Conservation (phyloP, 1,140 invertebrate genomes). For the Brachionus plicatilis region DNA sequence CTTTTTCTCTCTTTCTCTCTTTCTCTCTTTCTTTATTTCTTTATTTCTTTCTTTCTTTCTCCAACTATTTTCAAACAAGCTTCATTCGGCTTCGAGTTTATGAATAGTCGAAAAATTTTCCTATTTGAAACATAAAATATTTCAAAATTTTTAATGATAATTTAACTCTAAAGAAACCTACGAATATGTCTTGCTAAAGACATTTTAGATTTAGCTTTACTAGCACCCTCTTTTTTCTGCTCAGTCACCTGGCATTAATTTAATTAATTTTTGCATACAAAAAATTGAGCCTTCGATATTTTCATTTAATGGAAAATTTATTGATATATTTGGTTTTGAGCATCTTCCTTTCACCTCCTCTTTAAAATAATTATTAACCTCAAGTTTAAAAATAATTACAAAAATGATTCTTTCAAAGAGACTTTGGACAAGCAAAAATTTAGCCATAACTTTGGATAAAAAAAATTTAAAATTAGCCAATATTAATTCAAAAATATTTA, state of each 20-base stretch:
- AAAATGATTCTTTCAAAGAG: too few relatives aligned
- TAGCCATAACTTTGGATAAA: too few relatives aligned
- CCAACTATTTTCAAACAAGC: neutral
- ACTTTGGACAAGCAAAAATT: too few relatives aligned
- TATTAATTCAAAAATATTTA: too few relatives aligned
- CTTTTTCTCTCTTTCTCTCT: neutral
- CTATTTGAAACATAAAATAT: slow-evolving; percentile 7
- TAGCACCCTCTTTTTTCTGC: neutral
- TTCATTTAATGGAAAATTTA: too few relatives aligned
- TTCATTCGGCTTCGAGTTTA: neutral
- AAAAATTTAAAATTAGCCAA: too few relatives aligned
- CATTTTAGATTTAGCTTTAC: neutral
- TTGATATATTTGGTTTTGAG: too few relatives aligned
- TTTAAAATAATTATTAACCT: too few relatives aligned
- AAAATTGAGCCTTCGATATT: too few relatives aligned
- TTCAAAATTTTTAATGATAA: slow-evolving; percentile 12
- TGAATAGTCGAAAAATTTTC: slow-evolving; percentile 10
- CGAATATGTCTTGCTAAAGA: neutral
- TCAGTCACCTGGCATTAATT: neutral
- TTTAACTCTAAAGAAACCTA: neutral
- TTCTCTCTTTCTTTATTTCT: neutral
- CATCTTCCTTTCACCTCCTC: too few relatives aligned
- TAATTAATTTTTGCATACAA: too few relatives aligned
- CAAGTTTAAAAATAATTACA: too few relatives aligned
- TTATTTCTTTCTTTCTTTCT: neutral